phyloP scores from a whole-genome alignment of 2,113 vertebrate genomes.

The Rattus rattus region DNA sequence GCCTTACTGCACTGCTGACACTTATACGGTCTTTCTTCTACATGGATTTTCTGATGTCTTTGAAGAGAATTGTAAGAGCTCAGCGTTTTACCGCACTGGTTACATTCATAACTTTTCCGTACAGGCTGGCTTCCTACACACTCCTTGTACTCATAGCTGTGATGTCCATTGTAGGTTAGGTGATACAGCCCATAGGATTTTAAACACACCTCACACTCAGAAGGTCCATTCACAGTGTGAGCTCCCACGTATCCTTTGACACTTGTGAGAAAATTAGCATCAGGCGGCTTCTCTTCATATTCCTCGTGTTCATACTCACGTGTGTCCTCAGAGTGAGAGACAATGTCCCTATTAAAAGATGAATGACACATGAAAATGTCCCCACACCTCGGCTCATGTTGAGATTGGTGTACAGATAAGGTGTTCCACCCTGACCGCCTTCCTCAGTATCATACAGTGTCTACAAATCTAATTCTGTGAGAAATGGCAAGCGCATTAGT shows the following conservation, averaged over 20 bases:
- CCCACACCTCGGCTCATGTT: not conserved
- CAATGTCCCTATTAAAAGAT: not conserved
- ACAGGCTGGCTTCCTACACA: not conserved
- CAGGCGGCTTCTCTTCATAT: not conserved
- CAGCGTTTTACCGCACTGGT: not conserved
- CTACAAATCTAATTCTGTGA: not conserved
- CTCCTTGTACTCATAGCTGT: not conserved
- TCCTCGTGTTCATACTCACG: not conserved
- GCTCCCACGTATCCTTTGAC: not conserved
- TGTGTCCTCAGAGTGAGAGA: not conserved
- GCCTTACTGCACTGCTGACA: not conserved
- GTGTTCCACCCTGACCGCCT: not conserved
- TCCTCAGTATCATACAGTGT: not conserved
- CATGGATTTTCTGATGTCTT: not conserved
- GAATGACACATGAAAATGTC: not conserved
- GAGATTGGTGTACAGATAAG: not conserved
- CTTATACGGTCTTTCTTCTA: not conserved
- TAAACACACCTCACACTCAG: not conserved
- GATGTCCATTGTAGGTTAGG: not conserved
- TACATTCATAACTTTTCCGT: not conserved
- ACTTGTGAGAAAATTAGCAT: not conserved
- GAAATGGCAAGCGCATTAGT: not conserved
- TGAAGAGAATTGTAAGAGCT: conserved; percentile 26
- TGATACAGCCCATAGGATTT: not conserved
- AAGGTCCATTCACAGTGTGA: not conserved